Base-by-base conservation (phyloP, 1,140 invertebrate species). In the Bombus consobrinus region DNA sequence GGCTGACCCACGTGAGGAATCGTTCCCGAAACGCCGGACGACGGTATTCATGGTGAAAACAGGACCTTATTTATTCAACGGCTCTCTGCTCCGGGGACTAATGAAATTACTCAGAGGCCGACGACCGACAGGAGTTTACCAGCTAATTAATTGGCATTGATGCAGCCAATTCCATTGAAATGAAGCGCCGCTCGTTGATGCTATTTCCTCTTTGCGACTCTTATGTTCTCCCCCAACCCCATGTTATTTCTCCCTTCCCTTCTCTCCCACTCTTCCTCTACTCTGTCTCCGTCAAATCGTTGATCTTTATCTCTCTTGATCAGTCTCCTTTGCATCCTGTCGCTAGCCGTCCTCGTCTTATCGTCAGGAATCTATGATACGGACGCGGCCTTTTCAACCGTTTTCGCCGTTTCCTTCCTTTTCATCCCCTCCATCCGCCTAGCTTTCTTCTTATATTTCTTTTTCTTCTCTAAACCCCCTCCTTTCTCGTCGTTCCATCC, bases 121-220 rank as follows among this genome's bases (percentile, higher is more conserved):
- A 78, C 69, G 81, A 74, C 77, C 68, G 76, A 22, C 71, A 62
- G 41, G 66, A 87, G 86, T 88, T 92, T 89, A 81, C 87, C 68
- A 88, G 83, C 85, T 92, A 92, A 93, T 92, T 92, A 93, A 92
- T 91, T 92, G 88, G 89, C 91, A 92, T 92, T 90, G 89, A 91
- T 92, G 91, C 91, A 83, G 87, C 86, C 92, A 91, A 90, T 93
- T 88, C 85, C 78, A 83, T 89, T 87, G 89, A 90, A 90, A 81
- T 41, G 81, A 91, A 88, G 80, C 71, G 78, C 25, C 62, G 71
- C 77, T 87, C 88, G 76, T 77, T 80, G 68, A 88, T 88, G 76
- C 87, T 22, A 64, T 81, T 85, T 86, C 85, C 75, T 80, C 53
- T 57, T 32, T 9, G 47, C 47, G 59, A 28, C 81, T 87, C 66